phyloP scores from a whole-genome alignment of 1,140 invertebrate species.

The Drosophila obscura region DNA sequence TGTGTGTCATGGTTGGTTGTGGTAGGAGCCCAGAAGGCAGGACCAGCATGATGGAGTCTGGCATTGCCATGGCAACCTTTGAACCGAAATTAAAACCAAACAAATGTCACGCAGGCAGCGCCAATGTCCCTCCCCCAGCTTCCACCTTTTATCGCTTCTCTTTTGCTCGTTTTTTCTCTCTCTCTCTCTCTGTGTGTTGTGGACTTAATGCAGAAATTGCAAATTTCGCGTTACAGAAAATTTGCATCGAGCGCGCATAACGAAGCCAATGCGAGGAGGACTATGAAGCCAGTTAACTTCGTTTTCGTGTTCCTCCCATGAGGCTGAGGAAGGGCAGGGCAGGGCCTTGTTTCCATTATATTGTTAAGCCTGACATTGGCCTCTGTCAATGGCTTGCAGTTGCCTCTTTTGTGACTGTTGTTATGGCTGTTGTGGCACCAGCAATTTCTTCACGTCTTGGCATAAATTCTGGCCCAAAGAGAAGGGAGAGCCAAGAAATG shows the following conservation, averaged over 20 bases:
- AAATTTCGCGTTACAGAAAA: constrained; percentile 58
- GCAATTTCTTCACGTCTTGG: constrained; percentile 32
- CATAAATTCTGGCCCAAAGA: constrained; percentile 55
- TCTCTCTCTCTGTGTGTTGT: constrained; percentile 22
- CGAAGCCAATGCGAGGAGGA: constrained; percentile 16
- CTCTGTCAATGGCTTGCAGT: constrained; percentile 8
- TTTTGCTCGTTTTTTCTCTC: not conserved
- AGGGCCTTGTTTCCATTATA: constrained; percentile 46
- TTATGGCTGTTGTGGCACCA: constrained; percentile 18
- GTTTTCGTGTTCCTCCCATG: not conserved
- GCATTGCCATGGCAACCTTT: constrained; percentile 69
- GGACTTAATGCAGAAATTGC: constrained; percentile 73
- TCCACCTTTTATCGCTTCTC: not conserved
- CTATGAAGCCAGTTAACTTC: constrained; percentile 35
- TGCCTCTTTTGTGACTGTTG: constrained; percentile 11
- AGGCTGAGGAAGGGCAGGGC: constrained; percentile 2
- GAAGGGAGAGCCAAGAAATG: not conserved
- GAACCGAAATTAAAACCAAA: constrained; percentile 79
- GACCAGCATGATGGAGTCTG: constrained; percentile 5
- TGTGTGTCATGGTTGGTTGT: too few species aligned
- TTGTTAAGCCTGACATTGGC: constrained; percentile 66
- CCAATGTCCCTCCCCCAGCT: constrained; percentile 27
- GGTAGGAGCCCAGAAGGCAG: not conserved
- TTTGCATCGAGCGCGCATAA: constrained; percentile 33
- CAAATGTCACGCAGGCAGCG: constrained; percentile 67